Base-by-base conservation (phyloP, 2,797 vertebrate genomes). In the Corythornis leucogaster region DNA sequence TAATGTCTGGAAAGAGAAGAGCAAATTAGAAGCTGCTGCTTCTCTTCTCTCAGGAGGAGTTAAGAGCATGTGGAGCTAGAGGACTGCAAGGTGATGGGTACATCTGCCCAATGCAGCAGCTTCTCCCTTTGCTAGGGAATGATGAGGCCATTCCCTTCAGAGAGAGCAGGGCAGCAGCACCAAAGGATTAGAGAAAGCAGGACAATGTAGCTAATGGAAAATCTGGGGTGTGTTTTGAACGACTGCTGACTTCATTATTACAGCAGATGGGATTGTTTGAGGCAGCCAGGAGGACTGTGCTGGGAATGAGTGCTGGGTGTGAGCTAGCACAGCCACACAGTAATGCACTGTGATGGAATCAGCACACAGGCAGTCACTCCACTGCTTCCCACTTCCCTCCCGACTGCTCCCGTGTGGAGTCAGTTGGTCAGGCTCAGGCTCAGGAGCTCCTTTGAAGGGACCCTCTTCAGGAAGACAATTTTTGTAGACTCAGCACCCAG, bases 261-360 rank as follows among this genome's bases (percentile, higher is more conserved):
- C 0, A 2, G 81, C 94, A 94, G 95, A 87, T 83, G 85, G 69
- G 85, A 92, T 71, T 85, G 74, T 92, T 8, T 74, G 71, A 93
- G 55, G 82, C 62, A 87, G 51, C 75, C 81, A 63, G 80, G 75
- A 91, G 71, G 75, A 53, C 68, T 71, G 71, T 0, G 6, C 80
- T 96, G 92, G 91, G 86, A 95, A 92, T 70, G 74, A 63, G 33
- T n/a, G 55, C 26, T 91, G 61, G 74, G 85, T 89, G 78, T 42
- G 50, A 95, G 75, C 91, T 69, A 93, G 77, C 62, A 42, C 0
- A 42, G 82, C 71, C 88, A 82, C 88, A 93, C 82, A 78, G 74
- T 93, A 96, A 97, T 92, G 92, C 45, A 48, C 85, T 88, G 85
- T 88, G 96, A 96, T 95, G 82, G 90, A 96, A 96, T 95, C 83